phyloP scores from a whole-genome alignment of 1,140 invertebrate species.

The Rhizoglyphus robini region DNA sequence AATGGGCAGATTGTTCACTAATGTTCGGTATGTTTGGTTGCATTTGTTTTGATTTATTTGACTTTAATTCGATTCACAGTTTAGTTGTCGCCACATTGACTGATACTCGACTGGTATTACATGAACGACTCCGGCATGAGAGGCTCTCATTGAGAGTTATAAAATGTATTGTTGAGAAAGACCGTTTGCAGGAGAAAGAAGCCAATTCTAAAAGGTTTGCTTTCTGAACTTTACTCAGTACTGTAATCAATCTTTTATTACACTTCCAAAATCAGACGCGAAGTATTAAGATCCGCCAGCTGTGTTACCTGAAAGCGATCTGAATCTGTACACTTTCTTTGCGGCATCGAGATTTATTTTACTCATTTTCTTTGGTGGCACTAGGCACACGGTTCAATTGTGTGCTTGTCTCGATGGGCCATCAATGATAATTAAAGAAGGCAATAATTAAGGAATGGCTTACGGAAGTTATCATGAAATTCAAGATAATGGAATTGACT shows the following conservation, averaged over 20 bases:
- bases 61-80: too few species aligned
- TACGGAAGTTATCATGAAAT: slow-evolving; percentile 6
- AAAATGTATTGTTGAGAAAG: slow-evolving; percentile 66
- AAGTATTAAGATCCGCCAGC: slow-evolving; percentile 41
- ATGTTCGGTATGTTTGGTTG: too few species aligned
- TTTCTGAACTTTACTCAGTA: background rate
- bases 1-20: slow-evolving; percentile 20
- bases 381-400: slow-evolving; percentile 46
- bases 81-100: slow-evolving; percentile 53
- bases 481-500: background rate
- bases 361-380: slow-evolving; percentile 52
- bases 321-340: slow-evolving; percentile 39
- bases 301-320: slow-evolving; percentile 50
- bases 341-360: slow-evolving; percentile 48
- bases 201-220: slow-evolving; percentile 37
- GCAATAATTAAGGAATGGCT: slow-evolving; percentile 7
- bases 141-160: too few species aligned
- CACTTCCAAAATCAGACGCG: slow-evolving; percentile 1
- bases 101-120: slow-evolving; percentile 62
- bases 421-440: slow-evolving; percentile 56
- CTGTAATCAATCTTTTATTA: background rate
- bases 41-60: too few species aligned
- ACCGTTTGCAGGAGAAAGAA: slow-evolving; percentile 52
- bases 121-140: slow-evolving; percentile 80
- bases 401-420: slow-evolving; percentile 59